A percentile compares a stretch with the other conserved stretches of the same genome.
phyloP scores from a whole-genome alignment of 1,140 invertebrate genomes.

The Araneus ventricosus region DNA sequence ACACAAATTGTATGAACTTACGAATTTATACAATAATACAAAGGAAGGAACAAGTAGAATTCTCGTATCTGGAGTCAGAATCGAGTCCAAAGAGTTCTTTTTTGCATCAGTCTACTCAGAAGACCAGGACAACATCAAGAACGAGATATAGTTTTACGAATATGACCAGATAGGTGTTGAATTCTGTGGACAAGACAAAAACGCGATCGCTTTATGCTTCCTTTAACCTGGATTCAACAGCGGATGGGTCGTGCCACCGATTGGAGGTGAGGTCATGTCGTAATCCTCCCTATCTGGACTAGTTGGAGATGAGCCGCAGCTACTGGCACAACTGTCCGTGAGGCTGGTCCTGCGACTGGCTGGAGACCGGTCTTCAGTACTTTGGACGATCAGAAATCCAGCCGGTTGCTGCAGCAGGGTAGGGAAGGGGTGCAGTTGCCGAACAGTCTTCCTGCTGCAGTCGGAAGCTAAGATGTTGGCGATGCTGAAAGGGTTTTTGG shows the following conservation, averaged over 20 bases:
- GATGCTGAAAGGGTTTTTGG: slow-evolving; percentile 72
- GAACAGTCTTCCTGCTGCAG: not conserved
- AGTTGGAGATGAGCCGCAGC: slow-evolving; percentile 48
- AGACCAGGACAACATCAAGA: not conserved
- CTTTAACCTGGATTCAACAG: slow-evolving; percentile 60
- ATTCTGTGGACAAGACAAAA: not conserved
- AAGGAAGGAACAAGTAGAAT: slow-evolving; percentile 3
- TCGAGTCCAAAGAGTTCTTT: not conserved
- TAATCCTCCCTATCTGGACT: slow-evolving; percentile 58
- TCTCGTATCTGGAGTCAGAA: not conserved
- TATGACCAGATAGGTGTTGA: slow-evolving; percentile 58
- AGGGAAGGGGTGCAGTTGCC: not conserved
- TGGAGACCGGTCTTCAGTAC: slow-evolving; percentile 14
- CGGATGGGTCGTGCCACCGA: slow-evolving; percentile 3
- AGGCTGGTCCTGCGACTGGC: slow-evolving; percentile 40
- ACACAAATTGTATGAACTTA: not conserved
- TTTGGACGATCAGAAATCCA: slow-evolving; percentile 64
- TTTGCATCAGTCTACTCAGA: not conserved
- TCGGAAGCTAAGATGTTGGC: slow-evolving; percentile 70
- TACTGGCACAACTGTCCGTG: slow-evolving; percentile 67
- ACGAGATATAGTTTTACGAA: slow-evolving; percentile 16
- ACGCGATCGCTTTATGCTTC: not conserved
- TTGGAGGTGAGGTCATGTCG: not conserved
- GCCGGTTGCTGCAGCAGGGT: slow-evolving; percentile 55
- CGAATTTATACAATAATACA: not conserved